Evolutionary conservation across 2,797 vertebrate genomes (phyloP).

Genomic region (Acestrorhynchus altus): DNA sequence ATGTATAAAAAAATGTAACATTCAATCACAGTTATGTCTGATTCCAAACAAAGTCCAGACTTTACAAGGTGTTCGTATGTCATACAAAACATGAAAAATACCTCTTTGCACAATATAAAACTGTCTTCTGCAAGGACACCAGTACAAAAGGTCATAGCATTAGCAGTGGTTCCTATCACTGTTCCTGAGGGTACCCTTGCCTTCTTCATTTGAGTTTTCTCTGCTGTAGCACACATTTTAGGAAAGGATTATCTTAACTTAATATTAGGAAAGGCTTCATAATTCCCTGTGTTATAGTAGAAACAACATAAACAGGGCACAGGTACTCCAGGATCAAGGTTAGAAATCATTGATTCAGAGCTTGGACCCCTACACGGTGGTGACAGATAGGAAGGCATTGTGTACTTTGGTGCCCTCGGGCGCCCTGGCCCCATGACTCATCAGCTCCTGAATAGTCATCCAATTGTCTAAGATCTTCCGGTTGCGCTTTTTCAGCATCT

Average conservation of each 20-base stretch:
- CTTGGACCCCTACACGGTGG: slow-evolving; percentile 84
- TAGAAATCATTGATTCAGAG: neutral
- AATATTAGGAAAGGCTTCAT: neutral
- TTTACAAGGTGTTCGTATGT: slow-evolving; percentile 86
- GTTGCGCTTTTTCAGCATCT: slow-evolving; percentile 98
- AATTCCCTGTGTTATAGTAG: neutral
- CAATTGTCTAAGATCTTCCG: slow-evolving; percentile 99
- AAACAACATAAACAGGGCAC: neutral
- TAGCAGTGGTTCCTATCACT: neutral
- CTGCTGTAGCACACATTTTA: neutral
- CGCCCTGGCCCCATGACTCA: slow-evolving; percentile 94
- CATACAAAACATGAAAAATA: slow-evolving; percentile 90
- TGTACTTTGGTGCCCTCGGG: slow-evolving; percentile 91
- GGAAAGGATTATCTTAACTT: too few species aligned
- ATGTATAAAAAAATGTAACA: slow-evolving; percentile 50
- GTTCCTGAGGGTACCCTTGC: neutral
- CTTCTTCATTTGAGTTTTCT: neutral
- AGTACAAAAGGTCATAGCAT: slow-evolving; percentile 61
- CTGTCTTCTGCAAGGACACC: slow-evolving; percentile 93
- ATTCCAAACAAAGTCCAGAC: slow-evolving; percentile 63
- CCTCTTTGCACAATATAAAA: slow-evolving; percentile 81
- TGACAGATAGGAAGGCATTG: slow-evolving; percentile 97
- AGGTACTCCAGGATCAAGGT: neutral
- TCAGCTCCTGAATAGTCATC: slow-evolving; percentile 99
- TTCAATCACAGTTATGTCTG: slow-evolving; percentile 39